Conservation (phyloP, 2,797 vertebrate genomes). For the Pteronotus mesoamericanus region DNA sequence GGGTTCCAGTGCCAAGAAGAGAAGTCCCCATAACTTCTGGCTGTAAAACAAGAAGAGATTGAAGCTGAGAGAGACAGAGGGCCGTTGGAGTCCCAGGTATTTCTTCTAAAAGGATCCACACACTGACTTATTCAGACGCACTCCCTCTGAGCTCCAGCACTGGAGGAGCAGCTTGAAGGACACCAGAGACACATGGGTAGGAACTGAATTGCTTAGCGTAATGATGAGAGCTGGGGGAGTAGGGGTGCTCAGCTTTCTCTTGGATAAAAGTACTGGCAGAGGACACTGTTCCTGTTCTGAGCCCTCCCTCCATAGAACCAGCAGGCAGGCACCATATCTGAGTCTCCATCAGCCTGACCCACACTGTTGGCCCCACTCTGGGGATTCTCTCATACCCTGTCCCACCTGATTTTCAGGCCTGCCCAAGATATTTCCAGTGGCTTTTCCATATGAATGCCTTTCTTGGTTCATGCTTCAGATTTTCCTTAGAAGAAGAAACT, state of each 20-base stretch:
- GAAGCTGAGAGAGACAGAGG: background rate
- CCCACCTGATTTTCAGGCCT: background rate
- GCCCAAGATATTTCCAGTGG: background rate
- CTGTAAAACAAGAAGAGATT: background rate
- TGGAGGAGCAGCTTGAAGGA: background rate
- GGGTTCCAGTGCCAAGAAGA: background rate
- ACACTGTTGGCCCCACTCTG: background rate
- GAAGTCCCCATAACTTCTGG: background rate
- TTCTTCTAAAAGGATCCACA: background rate
- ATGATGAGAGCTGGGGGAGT: background rate
- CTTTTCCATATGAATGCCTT: background rate
- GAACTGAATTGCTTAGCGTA: background rate
- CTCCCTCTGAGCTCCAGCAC: background rate
- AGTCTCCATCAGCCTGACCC: background rate
- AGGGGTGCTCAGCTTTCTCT: background rate
- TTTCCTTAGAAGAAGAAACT: no score
- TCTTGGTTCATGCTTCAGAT: background rate
- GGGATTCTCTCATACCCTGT: background rate
- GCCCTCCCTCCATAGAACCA: background rate
- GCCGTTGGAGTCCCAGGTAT: background rate
- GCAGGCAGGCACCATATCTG: background rate
- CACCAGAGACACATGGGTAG: background rate
- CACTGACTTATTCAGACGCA: background rate
- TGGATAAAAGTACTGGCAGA: background rate
- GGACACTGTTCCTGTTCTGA: background rate